Percentiles rank a stretch among this genome's conserved stretches.
Conservation (phyloP, 2,888 invertebrate species). For the Oligia strigilis region DNA sequence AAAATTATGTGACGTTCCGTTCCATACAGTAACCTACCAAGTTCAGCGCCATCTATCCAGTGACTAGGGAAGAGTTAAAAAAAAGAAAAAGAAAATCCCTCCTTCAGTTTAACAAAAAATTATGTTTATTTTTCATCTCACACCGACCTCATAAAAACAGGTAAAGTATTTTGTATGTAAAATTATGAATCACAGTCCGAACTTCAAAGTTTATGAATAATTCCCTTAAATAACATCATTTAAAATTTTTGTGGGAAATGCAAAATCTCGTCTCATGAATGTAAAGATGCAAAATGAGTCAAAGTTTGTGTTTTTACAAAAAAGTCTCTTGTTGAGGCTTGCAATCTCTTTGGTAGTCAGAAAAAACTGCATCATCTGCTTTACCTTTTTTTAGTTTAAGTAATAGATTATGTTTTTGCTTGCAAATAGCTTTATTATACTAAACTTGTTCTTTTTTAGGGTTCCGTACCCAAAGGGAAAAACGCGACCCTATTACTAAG, state of each 20-base stretch:
- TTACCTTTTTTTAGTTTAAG: neutral
- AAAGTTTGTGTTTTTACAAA: constrained; percentile 33
- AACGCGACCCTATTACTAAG: too few species aligned
- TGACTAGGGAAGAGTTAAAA: too few species aligned
- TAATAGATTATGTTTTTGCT: neutral
- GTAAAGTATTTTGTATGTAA: constrained; percentile 52
- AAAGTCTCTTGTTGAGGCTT: constrained; percentile 12
- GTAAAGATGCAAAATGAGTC: constrained; percentile 48
- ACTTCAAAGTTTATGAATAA: constrained; percentile 55
- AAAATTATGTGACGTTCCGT: too few species aligned
- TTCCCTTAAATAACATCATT: constrained; percentile 52
- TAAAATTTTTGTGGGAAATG: constrained; percentile 43
- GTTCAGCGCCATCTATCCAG: too few species aligned
- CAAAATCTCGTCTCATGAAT: constrained; percentile 48
- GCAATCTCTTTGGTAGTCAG: neutral
- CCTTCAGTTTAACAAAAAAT: neutral
- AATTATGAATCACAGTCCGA: constrained; percentile 48
- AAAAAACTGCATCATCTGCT: neutral
- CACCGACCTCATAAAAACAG: constrained; percentile 40
- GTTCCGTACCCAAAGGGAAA: too few species aligned
- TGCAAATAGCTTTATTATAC: neutral
- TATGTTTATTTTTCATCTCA: constrained; percentile 29
- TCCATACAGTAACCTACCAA: too few species aligned
- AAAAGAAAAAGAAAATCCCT: too few species aligned
- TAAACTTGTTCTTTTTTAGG: neutral